Percentiles rank a stretch among this genome's conserved stretches.
phyloP scores from a whole-genome alignment of 2,888 invertebrate genomes.

The Meteorus cinctellus region DNA sequence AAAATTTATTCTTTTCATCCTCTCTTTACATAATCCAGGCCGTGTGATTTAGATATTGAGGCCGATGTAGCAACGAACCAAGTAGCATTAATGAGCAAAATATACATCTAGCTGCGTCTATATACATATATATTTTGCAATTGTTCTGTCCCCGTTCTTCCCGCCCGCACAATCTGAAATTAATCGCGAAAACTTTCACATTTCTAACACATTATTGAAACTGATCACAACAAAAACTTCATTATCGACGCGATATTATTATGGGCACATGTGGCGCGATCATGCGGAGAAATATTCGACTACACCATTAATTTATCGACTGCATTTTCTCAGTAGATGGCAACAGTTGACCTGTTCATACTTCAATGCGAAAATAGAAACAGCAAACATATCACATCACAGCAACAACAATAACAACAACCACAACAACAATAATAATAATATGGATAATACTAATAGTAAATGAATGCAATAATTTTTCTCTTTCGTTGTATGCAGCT shows the following conservation, averaged over 20 bases:
- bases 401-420: background rate
- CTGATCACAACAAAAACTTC: background rate
- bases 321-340: background rate
- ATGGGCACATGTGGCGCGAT: background rate
- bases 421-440: background rate
- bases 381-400: background rate
- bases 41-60: slow-evolving; percentile 23
- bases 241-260: background rate
- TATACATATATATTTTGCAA: slow-evolving; percentile 18
- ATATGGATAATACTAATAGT: slow-evolving; percentile 14
- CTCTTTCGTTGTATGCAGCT: too few species aligned
- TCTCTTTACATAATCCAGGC: slow-evolving; percentile 18
- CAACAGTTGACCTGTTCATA: background rate
- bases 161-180: slow-evolving; percentile 9
- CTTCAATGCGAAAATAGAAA: background rate
- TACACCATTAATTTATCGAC: background rate
- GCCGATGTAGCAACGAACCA: slow-evolving; percentile 28
- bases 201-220: background rate
- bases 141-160: background rate
- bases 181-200: slow-evolving; percentile 2
- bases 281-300: background rate
- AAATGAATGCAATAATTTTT: background rate
- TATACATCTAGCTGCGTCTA: background rate
- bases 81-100: slow-evolving; percentile 15
- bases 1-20: background rate